A percentile compares a stretch with the other conserved stretches of the same genome.
Evolutionary conservation across 2,113 vertebrate species (phyloP).

Genomic region (Sphyrna mokarran): DNA sequence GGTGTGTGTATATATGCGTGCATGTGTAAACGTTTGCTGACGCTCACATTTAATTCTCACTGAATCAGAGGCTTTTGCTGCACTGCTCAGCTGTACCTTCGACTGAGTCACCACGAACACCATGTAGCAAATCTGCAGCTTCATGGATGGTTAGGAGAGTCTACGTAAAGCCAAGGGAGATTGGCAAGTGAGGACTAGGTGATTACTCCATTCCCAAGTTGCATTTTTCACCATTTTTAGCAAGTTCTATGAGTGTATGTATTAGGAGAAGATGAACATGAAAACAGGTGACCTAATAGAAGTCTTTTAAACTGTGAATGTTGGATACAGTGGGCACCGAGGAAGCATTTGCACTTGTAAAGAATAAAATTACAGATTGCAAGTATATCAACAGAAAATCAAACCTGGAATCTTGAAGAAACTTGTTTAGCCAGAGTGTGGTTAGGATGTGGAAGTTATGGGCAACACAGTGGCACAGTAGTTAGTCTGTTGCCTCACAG

Average conservation of each 20-base stretch:
- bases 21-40: not conserved
- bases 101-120: not conserved
- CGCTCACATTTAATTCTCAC: not conserved
- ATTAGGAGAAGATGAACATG: not conserved
- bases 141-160: not conserved
- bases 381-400: not conserved
- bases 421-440: not conserved
- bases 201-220: not conserved
- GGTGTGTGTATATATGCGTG: not conserved
- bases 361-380: not conserved
- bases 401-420: not conserved
- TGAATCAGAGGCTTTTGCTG: not conserved
- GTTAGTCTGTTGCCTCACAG: too few species aligned
- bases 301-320: not conserved
- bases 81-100: not conserved
- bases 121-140: not conserved
- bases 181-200: not conserved
- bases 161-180: not conserved
- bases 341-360: not conserved
- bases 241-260: not conserved
- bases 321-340: too few species aligned
- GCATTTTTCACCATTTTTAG: not conserved
- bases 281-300: too few species aligned
- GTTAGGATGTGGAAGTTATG: not conserved
- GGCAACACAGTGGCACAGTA: too few species aligned